These are phyloP conservation scores for Centropus unirufus DNA, from an alignment of 2,113 vertebrate genomes.

Conservation along the genomic window DNA sequence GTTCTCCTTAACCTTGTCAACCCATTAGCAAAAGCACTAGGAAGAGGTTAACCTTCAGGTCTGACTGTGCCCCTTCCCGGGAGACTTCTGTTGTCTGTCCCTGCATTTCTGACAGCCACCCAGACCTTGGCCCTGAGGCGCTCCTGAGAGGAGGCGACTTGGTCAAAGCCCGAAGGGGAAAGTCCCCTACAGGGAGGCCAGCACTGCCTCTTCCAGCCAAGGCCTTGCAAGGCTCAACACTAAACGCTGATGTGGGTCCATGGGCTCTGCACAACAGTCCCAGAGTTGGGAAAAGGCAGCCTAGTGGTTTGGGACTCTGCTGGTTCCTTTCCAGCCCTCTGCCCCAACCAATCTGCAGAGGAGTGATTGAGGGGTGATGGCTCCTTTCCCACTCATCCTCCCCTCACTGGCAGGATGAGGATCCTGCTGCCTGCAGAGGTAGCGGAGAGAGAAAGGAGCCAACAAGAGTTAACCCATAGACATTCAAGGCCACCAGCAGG, in stretches of 20 bases:
- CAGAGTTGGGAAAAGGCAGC: neutral
- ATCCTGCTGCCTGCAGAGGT: neutral
- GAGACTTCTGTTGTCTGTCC: conserved; percentile 5
- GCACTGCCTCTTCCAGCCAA: neutral
- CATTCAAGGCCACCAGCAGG: neutral
- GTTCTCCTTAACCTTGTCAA: conserved; percentile 49
- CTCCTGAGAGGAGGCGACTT: neutral
- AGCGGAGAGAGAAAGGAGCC: neutral
- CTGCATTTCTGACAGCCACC: neutral
- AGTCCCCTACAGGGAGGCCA: fast-evolving
- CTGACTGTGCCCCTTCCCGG: neutral
- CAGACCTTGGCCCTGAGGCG: neutral
- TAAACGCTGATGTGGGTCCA: fast-evolving
- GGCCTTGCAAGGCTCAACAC: neutral
- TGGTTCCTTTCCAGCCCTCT: neutral
- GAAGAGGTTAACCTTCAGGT: conserved; percentile 62
- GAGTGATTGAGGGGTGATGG: neutral
- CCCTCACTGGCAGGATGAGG: neutral
- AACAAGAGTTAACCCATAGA: neutral
- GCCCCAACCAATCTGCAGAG: fast-evolving
- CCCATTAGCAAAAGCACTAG: conserved; percentile 29
- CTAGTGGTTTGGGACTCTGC: neutral
- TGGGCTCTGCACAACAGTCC: neutral
- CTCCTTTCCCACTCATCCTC: neutral
- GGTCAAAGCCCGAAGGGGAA: neutral